Conservation (phyloP, 2,113 vertebrate species). For the Odontophorus gujanensis region DNA sequence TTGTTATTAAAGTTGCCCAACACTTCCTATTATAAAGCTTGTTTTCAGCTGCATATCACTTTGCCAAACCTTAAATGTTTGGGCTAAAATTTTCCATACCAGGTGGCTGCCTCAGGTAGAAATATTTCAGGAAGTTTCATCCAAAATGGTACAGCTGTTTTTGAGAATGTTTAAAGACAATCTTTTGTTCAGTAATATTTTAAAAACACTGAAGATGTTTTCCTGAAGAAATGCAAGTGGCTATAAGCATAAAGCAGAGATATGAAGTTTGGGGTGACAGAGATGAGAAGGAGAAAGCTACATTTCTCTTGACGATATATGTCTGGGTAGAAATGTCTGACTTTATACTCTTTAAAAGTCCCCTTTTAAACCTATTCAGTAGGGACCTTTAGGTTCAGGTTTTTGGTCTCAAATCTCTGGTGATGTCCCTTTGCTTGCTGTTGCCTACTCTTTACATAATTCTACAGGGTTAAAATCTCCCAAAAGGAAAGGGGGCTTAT, state of each 20-base stretch:
- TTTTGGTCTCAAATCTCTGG: neutral
- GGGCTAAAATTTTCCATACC: slow-evolving; percentile 59
- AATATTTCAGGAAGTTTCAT: slow-evolving; percentile 61
- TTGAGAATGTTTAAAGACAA: slow-evolving; percentile 56
- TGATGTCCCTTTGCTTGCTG: neutral
- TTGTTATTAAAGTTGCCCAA: slow-evolving; percentile 52
- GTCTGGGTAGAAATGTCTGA: neutral
- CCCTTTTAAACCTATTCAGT: neutral
- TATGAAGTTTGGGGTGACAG: neutral
- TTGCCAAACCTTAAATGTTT: slow-evolving; percentile 56
- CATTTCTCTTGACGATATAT: neutral
- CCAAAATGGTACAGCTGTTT: slow-evolving; percentile 59
- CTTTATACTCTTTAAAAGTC: neutral
- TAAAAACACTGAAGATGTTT: slow-evolving; percentile 1
- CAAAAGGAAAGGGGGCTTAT: neutral
- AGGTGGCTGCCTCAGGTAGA: slow-evolving; percentile 60
- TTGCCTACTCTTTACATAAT: neutral
- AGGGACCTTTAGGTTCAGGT: neutral
- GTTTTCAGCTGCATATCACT: slow-evolving; percentile 5
- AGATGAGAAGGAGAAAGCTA: neutral
- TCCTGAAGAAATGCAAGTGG: neutral
- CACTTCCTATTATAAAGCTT: slow-evolving; percentile 32
- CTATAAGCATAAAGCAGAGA: neutral
- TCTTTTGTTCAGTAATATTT: slow-evolving; percentile 27
- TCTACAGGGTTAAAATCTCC: neutral